Base-by-base conservation (phyloP, 2,888 invertebrate species). In the Ferrisia virgata region DNA sequence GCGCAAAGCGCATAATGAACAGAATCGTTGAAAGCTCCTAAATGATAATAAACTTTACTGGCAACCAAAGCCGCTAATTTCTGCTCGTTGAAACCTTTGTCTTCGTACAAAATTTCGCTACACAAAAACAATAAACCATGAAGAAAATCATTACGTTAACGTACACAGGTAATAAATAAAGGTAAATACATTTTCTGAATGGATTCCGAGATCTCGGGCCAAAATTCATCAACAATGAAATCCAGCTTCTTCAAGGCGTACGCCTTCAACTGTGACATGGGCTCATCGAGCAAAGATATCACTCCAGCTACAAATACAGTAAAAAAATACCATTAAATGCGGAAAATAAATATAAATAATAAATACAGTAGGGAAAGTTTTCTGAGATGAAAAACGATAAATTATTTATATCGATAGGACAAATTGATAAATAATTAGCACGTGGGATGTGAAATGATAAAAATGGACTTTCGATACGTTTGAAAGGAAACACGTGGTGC, bases 121-220 rank as follows among this genome's bases (percentile, higher is more conserved):
- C 4, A 33, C 0, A 4, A 43, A 11, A 47, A 18, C 3, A 18
- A 5, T 3, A 18, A 47, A 47, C 47, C n/a, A n/a, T n/a, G n/a
- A n/a, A n/a, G n/a, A n/a, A 15, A 28, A 13, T 0, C 64, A 13
- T 47, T 47, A 47, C 13, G 3, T 47, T 58, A 13, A 40, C 25
- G 40, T 5, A 58, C 13, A 47, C 18, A 2, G 2, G 4, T 18
- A 58, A 58, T 22, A 9, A 4, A 58, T 36, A n/a, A n/a, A n/a
- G n/a, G 9, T 81, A 78, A 76, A 89, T 90, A 93, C 93, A 99
- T 98, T 90, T 97, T 98, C 88, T 96, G 96, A 87, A 99, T 96
- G 15, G 97, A 96, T 89, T 99, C 98, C 0, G 98, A 97, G 87
- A 99, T 98, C 90, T 99, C 98, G 9, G 98, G 96, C 98, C 98